Percentiles rank a stretch among this genome's conserved stretches.
Conservation (phyloP, 2,888 invertebrate species). For the Acrobeloides nanus region DNA sequence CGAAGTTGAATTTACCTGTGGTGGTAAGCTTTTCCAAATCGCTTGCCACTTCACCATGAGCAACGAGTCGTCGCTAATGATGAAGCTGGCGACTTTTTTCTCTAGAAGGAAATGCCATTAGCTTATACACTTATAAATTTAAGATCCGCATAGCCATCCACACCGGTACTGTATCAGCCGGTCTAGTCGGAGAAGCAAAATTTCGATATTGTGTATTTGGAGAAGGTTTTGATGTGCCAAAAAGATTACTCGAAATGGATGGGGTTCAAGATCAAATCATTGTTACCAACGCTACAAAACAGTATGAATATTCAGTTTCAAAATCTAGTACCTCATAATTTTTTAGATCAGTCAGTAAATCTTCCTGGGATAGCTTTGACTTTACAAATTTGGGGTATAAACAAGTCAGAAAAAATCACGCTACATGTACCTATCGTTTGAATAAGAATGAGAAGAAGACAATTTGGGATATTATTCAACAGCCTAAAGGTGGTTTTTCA, state of each 20-base stretch:
- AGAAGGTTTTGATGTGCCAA: slow-evolving; percentile 39
- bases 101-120: neutral
- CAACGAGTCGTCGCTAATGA: no score
- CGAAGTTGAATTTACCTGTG: slow-evolving; percentile 34
- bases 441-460: slow-evolving; percentile 43
- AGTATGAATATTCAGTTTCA: no score
- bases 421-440: slow-evolving; percentile 37
- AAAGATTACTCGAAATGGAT: slow-evolving; percentile 16
- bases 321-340: neutral
- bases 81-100: no score
- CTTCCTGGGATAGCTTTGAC: slow-evolving; percentile 33
- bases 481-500: no score
- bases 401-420: slow-evolving; percentile 27
- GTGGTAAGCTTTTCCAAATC: slow-evolving; percentile 21
- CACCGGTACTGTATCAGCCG: slow-evolving; percentile 41
- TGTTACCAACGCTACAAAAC: slow-evolving; percentile 38
- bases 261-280: slow-evolving; percentile 21
- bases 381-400: slow-evolving; percentile 40
- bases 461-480: slow-evolving; percentile 38
- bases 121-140: neutral
- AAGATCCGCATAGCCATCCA: slow-evolving; percentile 38
- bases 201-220: slow-evolving; percentile 44
- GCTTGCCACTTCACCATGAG: no score
- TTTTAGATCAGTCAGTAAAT: slow-evolving; percentile 35
- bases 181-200: slow-evolving; percentile 40